These are phyloP conservation scores for Idaea dimidiata DNA, from an alignment of 2,888 invertebrate genomes.

Conservation along the genomic window DNA sequence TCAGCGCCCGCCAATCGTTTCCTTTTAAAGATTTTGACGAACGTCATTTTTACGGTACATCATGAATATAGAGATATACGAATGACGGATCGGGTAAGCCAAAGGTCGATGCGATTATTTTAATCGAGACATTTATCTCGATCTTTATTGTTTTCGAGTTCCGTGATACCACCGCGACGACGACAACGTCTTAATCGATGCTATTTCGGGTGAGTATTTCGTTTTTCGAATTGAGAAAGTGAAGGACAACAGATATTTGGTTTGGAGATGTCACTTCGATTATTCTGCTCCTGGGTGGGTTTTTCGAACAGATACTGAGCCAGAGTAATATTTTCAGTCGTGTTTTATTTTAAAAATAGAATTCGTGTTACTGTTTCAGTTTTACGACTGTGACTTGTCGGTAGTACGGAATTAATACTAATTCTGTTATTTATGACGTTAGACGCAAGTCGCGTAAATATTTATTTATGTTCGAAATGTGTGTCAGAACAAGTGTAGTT, in stretches of 20 bases:
- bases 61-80: constrained; percentile 60
- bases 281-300: constrained; percentile 33
- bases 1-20: constrained; percentile 45
- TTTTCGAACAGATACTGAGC: constrained; percentile 9
- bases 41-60: constrained; percentile 54
- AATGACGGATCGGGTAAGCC: constrained; percentile 54
- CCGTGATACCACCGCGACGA: constrained; percentile 53
- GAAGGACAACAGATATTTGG: constrained; percentile 57
- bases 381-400: background rate
- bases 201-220: constrained; percentile 54
- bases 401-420: background rate
- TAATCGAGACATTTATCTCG: constrained; percentile 72
- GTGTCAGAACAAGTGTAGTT: background rate
- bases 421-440: constrained; percentile 1
- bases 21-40: constrained; percentile 58
- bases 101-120: constrained; percentile 71
- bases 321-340: background rate
- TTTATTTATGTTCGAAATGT: constrained; percentile 1
- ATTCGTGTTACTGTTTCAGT: background rate
- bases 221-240: constrained; percentile 42
- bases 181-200: constrained; percentile 64
- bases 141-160: constrained; percentile 66
- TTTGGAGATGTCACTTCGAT: constrained; percentile 50
- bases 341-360: constrained; percentile 2
- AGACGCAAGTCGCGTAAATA: constrained; percentile 1